Percentiles rank a stretch among this genome's conserved stretches.
These are phyloP conservation scores for Dioctria rufipes DNA, from an alignment of 2,888 invertebrate genomes.

Conservation along the genomic window DNA sequence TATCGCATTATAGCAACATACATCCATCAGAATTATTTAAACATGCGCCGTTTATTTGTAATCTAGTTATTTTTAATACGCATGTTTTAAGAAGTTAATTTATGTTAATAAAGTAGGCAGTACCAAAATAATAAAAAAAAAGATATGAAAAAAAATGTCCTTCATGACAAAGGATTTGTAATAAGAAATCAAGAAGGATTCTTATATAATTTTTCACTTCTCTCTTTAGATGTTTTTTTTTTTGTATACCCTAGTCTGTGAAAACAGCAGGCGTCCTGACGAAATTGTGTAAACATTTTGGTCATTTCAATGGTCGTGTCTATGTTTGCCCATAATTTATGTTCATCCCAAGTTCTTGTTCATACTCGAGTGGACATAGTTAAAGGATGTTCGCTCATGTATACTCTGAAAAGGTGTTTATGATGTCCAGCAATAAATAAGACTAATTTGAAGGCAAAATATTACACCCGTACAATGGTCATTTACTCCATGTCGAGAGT, in stretches of 20 bases:
- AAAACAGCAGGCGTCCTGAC: constrained; percentile 39
- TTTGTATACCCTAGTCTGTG: background rate
- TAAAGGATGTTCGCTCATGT: constrained; percentile 49
- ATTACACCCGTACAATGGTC: constrained; percentile 48
- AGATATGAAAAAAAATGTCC: background rate
- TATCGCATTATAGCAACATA: no score
- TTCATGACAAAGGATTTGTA: constrained; percentile 34
- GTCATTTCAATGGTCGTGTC: constrained; percentile 56
- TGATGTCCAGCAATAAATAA: constrained; percentile 56
- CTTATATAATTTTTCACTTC: constrained; percentile 1
- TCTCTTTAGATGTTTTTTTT: background rate
- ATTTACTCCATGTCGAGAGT: constrained; percentile 45
- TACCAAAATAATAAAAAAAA: no score
- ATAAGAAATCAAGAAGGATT: constrained; percentile 20
- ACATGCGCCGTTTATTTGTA: no score
- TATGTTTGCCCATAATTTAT: constrained; percentile 59
- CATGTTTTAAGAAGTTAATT: no score
- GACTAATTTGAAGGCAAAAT: constrained; percentile 55
- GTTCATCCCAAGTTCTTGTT: constrained; percentile 43
- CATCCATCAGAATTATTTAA: no score
- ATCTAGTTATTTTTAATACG: no score
- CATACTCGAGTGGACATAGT: constrained; percentile 55
- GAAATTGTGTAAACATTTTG: constrained; percentile 59
- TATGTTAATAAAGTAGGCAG: no score
- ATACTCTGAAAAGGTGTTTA: constrained; percentile 57